Evolutionary conservation across 2,113 vertebrate genomes (phyloP), one percentile per base, ranked within the genome.

Genomic region (Carassius auratus): DNA sequence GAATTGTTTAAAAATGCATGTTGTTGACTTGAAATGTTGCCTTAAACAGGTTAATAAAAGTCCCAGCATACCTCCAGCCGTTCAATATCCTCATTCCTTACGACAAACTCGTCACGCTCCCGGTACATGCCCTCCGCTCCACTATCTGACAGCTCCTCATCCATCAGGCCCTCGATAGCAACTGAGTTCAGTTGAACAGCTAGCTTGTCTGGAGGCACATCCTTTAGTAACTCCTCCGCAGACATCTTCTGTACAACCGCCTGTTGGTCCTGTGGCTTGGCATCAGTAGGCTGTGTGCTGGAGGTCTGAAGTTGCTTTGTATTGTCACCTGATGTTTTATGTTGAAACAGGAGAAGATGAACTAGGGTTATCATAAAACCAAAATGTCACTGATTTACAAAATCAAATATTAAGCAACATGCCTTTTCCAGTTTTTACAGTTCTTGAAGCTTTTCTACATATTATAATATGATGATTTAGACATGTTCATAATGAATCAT

Each of bases 121-220:
- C 97, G 94, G 92, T 98, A 99, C 94, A 99, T 98, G 80, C 98
- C 98, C 92, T 99, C 98, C 80, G 97, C 98, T 86, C 96, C 98
- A 15, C 98, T 99, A 94, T 99, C 98, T 0, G 92, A 95, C 30
- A 96, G 93, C 86, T 98, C 98, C 76, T 99, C 97, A 15, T 99
- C 98, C 1, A 96, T 97, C 87, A 94, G 95, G 75, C 97, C 98
- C 92, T 99, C 97, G n/a, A 99, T 93, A 80, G 97, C 98, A 89
- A 98, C 95, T 23, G 92, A 88, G 21, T 89, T 91, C 87, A 99
- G 93, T 81, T 91, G 91, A 85, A 95, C 92, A 50, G 97, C 98
- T 89, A 95, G 8, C 2, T 95, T 95, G 17, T 95, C 95, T 84
- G 94, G 87, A 77, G 92, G 86, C 59, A 92, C 86, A 80, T 93